Evolutionary conservation across 2,797 vertebrate genomes (phyloP), one percentile per base, ranked within the genome.

Genomic region (Serranus cabrilla): DNA sequence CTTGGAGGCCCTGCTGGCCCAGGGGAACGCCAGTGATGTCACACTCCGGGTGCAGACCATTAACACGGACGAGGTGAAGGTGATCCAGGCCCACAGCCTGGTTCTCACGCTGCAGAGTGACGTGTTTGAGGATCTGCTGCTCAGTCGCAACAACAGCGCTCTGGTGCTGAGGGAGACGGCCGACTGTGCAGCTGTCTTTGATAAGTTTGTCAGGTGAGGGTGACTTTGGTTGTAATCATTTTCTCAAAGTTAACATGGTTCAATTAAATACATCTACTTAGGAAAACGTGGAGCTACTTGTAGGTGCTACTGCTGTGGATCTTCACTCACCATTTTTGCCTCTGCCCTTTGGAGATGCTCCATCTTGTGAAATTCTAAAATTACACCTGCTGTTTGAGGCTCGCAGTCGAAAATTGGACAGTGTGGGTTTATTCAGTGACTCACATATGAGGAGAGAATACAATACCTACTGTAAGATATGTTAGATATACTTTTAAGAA

Each of bases 81-180:
- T 97, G 89, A 96, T 99, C 88, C 97, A 97, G 76, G 93, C 96
- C 39, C 98, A 99, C 90, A 94, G 96, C 74, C 91, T 99, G 91
- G 93, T 99, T 74, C 96, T 99, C 67, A 92, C 94, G 18, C 95
- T 99, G 81, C 98, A 99, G 91, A 99, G 98, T 1, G 94, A 95
- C 37, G 94, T 96, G 62, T 97, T 99, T 5, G 95, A 95, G 84
- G 96, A 94, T 47, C 93, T 98, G 81, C 91, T 99, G 88, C 91
- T 82, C 49, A 96, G 91, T 84, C 95, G 96, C 78, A 99, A 96
- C 0, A 80, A 84, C 17, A 85, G 93, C 0, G 54, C 86, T 9
- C 74, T 99, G 77, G 89, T 96, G 56, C 75, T 96, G 83, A 91
- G 56, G 3, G 98, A 99, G 89, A 92, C 91, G 0, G 70, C 95